Evolutionary conservation across 1,140 invertebrate genomes (phyloP).

Genomic region (Pygmarrhopalites habei): DNA sequence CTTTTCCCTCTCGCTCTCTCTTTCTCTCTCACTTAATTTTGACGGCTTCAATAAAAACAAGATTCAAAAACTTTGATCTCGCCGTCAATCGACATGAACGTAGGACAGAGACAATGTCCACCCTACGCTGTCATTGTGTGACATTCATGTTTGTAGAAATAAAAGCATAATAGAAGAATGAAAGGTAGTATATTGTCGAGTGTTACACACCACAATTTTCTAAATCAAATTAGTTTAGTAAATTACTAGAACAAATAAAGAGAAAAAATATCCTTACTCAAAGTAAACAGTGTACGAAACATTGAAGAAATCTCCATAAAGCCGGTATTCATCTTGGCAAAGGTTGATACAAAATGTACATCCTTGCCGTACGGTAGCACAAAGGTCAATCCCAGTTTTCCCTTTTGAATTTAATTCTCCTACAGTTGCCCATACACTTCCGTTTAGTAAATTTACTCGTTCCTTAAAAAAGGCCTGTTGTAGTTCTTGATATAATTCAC

Average conservation of each 20-base stretch:
- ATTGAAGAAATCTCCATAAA: slow-evolving; percentile 84
- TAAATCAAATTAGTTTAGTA: too few relatives aligned
- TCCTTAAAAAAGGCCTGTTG: slow-evolving; percentile 78
- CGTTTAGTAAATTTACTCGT: slow-evolving; percentile 62
- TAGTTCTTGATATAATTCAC: slow-evolving; percentile 67
- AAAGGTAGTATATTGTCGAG: too few relatives aligned
- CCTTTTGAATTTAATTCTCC: slow-evolving; percentile 56
- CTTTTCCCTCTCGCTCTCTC: too few relatives aligned
- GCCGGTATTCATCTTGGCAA: slow-evolving; percentile 81
- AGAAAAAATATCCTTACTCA: slow-evolving; percentile 26
- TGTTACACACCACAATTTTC: too few relatives aligned
- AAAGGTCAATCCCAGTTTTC: slow-evolving; percentile 64
- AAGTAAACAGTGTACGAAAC: slow-evolving; percentile 45
- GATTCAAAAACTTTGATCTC: not conserved
- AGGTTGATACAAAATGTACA: slow-evolving; percentile 82
- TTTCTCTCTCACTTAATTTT: too few relatives aligned
- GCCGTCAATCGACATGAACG: too few relatives aligned
- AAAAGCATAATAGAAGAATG: too few relatives aligned
- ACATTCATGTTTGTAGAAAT: too few relatives aligned
- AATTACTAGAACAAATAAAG: slow-evolving; percentile 6
- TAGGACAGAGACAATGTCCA: too few relatives aligned
- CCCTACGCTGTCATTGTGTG: too few relatives aligned
- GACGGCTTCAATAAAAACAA: not conserved
- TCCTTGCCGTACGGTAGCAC: slow-evolving; percentile 74
- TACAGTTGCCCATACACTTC: slow-evolving; percentile 69